Base-by-base conservation (phyloP, 2,113 vertebrate species). In the Litocranius walleri region DNA sequence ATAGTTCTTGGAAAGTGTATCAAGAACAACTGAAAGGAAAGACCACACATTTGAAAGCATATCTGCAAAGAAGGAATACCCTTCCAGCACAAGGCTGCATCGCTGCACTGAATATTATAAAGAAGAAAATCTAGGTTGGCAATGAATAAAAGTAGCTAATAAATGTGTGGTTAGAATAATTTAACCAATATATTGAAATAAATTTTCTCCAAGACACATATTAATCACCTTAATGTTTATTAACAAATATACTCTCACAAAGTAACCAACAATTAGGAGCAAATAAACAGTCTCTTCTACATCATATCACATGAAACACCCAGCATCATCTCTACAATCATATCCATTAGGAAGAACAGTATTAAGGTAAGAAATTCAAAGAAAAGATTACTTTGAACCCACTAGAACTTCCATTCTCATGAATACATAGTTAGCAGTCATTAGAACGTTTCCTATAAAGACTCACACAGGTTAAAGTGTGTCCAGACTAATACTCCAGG, bases 331-430 rank as follows among this genome's bases (percentile, higher is more conserved):
- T 61, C 62, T 78, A 71, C 21, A 92, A 61, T 87, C 17, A 86
- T 29, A 87, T 23, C 36, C 27, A 88, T 62, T 50, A 59, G 23
- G 48, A 48, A 14, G 5, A 96, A 88, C 5, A 90, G 40, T 9
- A 13, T 59, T 83, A 92, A 57, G 1, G 14, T 40, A 6, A 91
- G 7, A 90, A 90, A 12, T 89, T 87, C 21, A 62, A 92, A 92
- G 54, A 95, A 94, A 93, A 86, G 11, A 50, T 94, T 81, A 95
- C 81, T 94, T 91, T 81, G 6, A 90, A 93, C 30, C 17, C 54
- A 91, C 19, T 74, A 74, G n/a, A 14, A 59, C 43, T 77, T 87
- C 57, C 14, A 88, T 57, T 45, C 56, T 92, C 36, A 62, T n/a
- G 43, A 96, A 48, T 85, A 84, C 4, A 90, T 14, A 84, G 30